A percentile compares a stretch with the other conserved stretches of the same genome.
Conservation (phyloP, 2,113 vertebrate species). For the Nothoprocta pentlandii region DNA sequence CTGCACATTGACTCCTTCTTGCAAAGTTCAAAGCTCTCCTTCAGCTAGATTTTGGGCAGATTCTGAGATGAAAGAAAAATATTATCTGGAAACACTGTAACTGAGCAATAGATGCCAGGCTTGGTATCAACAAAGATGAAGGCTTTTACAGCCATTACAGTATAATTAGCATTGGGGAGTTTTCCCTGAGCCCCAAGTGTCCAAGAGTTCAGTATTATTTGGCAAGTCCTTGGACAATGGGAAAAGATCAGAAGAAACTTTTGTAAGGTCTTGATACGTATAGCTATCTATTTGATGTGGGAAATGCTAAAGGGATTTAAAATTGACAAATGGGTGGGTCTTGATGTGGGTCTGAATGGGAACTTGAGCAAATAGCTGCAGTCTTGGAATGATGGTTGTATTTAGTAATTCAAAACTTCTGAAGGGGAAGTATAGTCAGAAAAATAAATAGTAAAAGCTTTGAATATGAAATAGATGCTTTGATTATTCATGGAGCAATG, state of each 20-base stretch:
- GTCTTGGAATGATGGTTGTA: background rate
- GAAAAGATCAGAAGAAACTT: background rate
- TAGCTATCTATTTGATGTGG: slow-evolving; percentile 39
- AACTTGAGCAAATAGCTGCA: background rate
- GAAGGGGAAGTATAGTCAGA: background rate
- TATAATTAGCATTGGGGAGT: background rate
- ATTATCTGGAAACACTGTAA: background rate
- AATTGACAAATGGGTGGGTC: background rate
- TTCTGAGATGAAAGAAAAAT: background rate
- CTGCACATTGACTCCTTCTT: background rate
- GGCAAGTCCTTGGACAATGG: background rate
- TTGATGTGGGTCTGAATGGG: background rate
- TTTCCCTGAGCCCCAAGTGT: background rate
- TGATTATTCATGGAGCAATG: background rate
- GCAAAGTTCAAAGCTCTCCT: slow-evolving; percentile 12
- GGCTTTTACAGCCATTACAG: background rate
- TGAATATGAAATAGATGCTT: background rate
- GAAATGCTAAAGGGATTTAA: slow-evolving; percentile 50
- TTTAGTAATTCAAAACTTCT: background rate
- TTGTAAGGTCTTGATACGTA: background rate
- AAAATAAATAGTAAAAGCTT: background rate
- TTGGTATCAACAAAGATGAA: background rate
- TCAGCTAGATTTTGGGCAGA: background rate
- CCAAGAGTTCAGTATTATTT: background rate
- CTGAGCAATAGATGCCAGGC: background rate